Percentiles rank a stretch among this genome's conserved stretches.
phyloP scores from a whole-genome alignment of 2,797 vertebrate genomes.

The Semaprochilodus insignis region DNA sequence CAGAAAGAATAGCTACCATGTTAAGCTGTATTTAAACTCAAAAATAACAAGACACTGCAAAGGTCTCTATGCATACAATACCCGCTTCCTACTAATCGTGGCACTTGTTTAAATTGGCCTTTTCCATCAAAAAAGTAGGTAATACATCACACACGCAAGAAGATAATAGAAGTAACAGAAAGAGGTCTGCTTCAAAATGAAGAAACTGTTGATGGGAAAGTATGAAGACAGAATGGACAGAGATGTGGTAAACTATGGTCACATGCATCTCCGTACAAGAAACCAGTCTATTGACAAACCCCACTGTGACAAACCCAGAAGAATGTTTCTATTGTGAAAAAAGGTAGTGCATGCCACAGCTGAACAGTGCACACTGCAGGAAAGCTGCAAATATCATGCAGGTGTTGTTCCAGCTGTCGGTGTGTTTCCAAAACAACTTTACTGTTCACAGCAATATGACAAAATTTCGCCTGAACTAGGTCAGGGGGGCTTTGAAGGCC shows the following conservation, averaged over 20 bases:
- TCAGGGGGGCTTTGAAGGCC: background rate
- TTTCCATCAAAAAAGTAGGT: background rate
- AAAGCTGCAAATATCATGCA: background rate
- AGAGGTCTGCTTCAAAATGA: background rate
- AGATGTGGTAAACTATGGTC: background rate
- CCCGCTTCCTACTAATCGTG: background rate
- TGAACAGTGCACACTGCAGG: background rate
- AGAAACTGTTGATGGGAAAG: background rate
- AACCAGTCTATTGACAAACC: background rate
- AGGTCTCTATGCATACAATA: background rate
- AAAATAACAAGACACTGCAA: no score
- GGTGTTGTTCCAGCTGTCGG: background rate
- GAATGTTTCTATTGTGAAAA: background rate
- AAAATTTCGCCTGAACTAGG: background rate
- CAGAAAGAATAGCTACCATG: background rate
- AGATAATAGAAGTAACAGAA: background rate
- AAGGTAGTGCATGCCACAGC: background rate
- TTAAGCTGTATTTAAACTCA: background rate
- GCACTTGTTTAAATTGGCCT: no score
- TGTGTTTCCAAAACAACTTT: conserved; percentile 17
- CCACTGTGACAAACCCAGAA: background rate
- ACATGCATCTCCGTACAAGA: background rate
- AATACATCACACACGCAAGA: background rate
- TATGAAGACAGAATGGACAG: background rate
- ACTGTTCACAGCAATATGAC: background rate